Evolutionary conservation across 2,888 invertebrate species (phyloP).

Genomic region (Trichopria drosophilae): DNA sequence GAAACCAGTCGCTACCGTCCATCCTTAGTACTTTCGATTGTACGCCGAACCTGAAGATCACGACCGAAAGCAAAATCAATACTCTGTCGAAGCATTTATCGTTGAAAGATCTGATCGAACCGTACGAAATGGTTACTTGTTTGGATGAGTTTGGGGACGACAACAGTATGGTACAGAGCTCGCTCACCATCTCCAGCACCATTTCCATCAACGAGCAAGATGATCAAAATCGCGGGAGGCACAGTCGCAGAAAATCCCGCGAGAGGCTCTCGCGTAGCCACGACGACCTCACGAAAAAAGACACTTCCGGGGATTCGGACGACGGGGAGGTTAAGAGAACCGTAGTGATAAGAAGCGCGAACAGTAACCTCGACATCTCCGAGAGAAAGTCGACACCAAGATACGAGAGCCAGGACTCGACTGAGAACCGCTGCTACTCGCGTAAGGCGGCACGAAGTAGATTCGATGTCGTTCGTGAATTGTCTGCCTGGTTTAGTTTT

Average conservation of each 20-base stretch:
- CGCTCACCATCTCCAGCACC: constrained; percentile 41
- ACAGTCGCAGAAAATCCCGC: constrained; percentile 20
- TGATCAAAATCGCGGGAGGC: neutral
- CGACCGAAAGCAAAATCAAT: constrained; percentile 39
- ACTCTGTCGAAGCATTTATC: constrained; percentile 51
- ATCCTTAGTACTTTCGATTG: constrained; percentile 41
- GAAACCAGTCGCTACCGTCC: constrained; percentile 46
- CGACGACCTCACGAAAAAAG: constrained; percentile 36
- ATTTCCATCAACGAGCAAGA: constrained; percentile 35
- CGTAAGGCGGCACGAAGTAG: constrained; percentile 49
- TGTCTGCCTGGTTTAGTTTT: constrained; percentile 50
- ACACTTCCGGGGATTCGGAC: neutral
- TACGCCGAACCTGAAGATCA: constrained; percentile 26
- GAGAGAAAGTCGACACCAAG: constrained; percentile 46
- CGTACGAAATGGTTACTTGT: constrained; percentile 42
- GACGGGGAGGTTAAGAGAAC: constrained; percentile 7
- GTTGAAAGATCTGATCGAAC: constrained; percentile 44
- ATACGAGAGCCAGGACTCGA: constrained; percentile 43
- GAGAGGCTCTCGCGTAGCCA: constrained; percentile 39
- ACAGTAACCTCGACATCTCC: constrained; percentile 49
- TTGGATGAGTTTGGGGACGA: constrained; percentile 46
- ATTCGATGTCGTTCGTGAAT: constrained; percentile 39
- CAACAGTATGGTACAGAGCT: constrained; percentile 25
- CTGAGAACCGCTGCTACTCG: constrained; percentile 41
- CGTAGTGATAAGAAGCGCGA: constrained; percentile 38